Evolutionary conservation across 2,888 invertebrate species (phyloP).

Genomic region (Arenicola marina): DNA sequence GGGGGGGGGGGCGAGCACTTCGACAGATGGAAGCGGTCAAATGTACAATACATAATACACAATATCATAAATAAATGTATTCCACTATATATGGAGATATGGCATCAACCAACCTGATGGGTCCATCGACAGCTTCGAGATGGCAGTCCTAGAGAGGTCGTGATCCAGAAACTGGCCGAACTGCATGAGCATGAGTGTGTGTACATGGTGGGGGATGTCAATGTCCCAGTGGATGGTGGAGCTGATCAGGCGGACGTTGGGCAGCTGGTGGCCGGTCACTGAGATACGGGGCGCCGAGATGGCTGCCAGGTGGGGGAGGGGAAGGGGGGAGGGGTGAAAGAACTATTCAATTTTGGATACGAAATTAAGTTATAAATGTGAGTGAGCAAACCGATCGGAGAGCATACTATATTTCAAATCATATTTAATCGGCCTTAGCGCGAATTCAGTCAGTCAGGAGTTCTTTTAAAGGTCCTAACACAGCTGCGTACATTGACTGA

Average conservation of each 20-base stretch:
- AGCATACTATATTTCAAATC: neutral
- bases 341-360: neutral
- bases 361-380: neutral
- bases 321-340: neutral
- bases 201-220: constrained; percentile 14
- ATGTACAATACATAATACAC: no score
- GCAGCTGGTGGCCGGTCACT: constrained; percentile 28
- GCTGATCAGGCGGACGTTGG: constrained; percentile 36
- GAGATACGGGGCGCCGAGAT: constrained; percentile 29
- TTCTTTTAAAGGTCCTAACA: no score
- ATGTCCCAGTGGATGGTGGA: constrained; percentile 28
- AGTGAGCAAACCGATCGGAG: neutral
- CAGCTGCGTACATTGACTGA: no score
- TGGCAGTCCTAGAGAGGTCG: constrained; percentile 38
- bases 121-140: constrained; percentile 22
- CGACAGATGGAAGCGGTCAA: no score
- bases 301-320: constrained; percentile 13
- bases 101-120: no score
- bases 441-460: no score
- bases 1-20: no score
- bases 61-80: no score
- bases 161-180: constrained; percentile 42
- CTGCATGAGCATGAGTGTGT: constrained; percentile 37
- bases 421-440: no score
- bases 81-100: no score